phyloP scores from a whole-genome alignment of 2,888 invertebrate species.

The Eupithecia subumbrata region DNA sequence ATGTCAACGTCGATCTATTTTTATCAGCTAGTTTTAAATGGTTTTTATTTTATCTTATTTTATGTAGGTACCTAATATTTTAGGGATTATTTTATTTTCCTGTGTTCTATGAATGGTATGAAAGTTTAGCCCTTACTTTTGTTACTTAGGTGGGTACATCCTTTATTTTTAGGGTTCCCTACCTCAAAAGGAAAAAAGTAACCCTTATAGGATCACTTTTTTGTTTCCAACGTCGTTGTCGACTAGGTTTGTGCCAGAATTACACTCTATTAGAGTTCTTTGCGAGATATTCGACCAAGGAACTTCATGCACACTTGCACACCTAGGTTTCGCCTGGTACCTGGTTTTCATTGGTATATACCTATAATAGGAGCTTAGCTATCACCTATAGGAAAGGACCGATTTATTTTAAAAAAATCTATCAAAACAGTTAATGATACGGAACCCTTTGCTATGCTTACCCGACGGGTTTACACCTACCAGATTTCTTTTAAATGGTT shows the following conservation, averaged over 20 bases:
- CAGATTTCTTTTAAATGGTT: slow-evolving; percentile 56
- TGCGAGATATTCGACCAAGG: not conserved
- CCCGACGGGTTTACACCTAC: not conserved
- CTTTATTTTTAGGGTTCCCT: no score
- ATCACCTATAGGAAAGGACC: no score
- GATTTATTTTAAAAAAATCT: no score
- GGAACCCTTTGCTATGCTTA: not conserved
- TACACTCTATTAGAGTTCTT: slow-evolving; percentile 48
- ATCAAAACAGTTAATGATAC: not conserved
- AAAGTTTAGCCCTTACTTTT: no score
- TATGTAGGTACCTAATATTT: no score
- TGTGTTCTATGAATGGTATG: not conserved
- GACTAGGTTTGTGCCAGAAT: not conserved
- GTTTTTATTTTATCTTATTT: no score
- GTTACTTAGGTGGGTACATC: no score
- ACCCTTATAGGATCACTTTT: no score
- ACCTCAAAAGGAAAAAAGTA: no score
- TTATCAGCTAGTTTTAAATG: not conserved
- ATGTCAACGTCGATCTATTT: not conserved
- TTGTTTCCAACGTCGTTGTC: not conserved
- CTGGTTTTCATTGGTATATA: not conserved
- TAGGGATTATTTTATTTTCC: not conserved
- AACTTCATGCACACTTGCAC: not conserved
- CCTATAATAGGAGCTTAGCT: not conserved
- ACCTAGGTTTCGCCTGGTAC: not conserved